A percentile compares a stretch with the other conserved stretches of the same genome.
Evolutionary conservation across 2,797 vertebrate genomes (phyloP).

Genomic region (Percopsis omiscomaycus): DNA sequence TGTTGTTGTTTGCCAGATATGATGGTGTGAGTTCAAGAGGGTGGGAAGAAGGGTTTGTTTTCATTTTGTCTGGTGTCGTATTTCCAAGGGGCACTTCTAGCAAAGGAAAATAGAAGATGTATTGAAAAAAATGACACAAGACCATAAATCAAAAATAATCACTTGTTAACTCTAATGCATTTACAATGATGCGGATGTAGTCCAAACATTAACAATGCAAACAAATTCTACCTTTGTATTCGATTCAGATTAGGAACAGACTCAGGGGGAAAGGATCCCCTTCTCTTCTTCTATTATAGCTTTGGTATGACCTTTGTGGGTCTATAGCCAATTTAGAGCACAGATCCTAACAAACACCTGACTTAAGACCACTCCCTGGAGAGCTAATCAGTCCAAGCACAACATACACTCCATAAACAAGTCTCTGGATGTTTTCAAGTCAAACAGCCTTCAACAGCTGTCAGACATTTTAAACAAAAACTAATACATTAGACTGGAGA

Average conservation of each 20-base stretch:
- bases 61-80: not conserved
- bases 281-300: not conserved
- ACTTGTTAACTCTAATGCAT: too few species aligned
- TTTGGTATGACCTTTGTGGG: not conserved
- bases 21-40: too few species aligned
- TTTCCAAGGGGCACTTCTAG: not conserved
- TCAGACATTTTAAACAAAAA: not conserved
- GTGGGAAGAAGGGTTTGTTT: too few species aligned
- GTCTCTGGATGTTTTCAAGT: too few species aligned
- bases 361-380: not conserved
- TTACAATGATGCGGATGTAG: not conserved
- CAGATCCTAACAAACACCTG: not conserved
- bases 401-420: not conserved
- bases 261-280: not conserved
- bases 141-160: too few species aligned
- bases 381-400: slow-evolving; percentile 5
- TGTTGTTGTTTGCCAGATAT: too few species aligned
- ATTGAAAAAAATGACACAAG: too few species aligned
- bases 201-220: not conserved
- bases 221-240: not conserved
- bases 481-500: too few species aligned
- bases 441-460: not conserved
- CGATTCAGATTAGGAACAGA: not conserved
- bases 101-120: slow-evolving; percentile 3
- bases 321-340: not conserved